A percentile compares a stretch with the other conserved stretches of the same genome.
Conservation (phyloP, 2,797 vertebrate genomes). For the Falco novaeseelandiae region DNA sequence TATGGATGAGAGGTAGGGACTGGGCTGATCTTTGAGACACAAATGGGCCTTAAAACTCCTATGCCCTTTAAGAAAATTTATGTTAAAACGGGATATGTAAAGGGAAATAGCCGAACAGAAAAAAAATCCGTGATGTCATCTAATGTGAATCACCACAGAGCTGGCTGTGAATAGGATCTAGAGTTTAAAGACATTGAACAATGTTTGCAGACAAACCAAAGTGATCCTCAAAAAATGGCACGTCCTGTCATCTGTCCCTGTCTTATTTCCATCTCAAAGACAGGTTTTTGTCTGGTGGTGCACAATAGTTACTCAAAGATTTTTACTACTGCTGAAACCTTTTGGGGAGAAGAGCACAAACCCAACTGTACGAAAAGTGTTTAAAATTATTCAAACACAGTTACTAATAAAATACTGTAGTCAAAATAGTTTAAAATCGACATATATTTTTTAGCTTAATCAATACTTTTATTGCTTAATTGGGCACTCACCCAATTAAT, state of each 20-base stretch:
- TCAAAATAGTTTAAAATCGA: background rate
- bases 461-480: background rate
- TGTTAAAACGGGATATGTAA: background rate
- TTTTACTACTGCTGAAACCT: background rate
- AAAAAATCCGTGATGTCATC: background rate
- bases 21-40: background rate
- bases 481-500: background rate
- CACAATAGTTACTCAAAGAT: background rate
- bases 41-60: background rate
- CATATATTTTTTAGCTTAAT: background rate
- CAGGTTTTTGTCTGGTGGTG: background rate
- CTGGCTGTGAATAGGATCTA: background rate
- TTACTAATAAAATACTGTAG: background rate
- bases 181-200: background rate
- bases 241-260: background rate
- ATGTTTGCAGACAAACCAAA: background rate
- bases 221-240: background rate
- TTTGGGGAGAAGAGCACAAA: background rate
- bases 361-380: background rate
- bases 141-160: background rate
- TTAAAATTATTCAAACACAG: background rate
- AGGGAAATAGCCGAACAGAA: background rate
- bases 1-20: background rate
- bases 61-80: background rate
- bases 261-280: background rate